phyloP scores from a whole-genome alignment of 2,888 invertebrate genomes.

The Anarsia innoxiella region DNA sequence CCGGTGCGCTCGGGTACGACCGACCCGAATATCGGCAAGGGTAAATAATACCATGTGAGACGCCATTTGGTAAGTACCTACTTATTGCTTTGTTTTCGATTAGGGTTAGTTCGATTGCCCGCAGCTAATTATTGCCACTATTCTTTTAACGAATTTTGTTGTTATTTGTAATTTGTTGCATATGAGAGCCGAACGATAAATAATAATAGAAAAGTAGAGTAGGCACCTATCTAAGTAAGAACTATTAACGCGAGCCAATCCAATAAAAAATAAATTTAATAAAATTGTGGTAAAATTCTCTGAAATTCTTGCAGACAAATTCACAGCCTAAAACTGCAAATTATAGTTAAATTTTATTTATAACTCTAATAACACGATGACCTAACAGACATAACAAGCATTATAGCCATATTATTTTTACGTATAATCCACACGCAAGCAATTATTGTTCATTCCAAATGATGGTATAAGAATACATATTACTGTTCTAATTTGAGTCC shows the following conservation, averaged over 20 bases:
- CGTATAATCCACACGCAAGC: constrained; percentile 44
- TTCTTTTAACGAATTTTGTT: too few species aligned
- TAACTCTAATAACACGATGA: constrained; percentile 47
- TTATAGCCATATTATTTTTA: constrained; percentile 45
- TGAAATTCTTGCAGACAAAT: too few species aligned
- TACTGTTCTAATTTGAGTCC: constrained; percentile 48
- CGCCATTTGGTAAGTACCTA: constrained; percentile 22
- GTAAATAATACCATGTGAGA: constrained; percentile 25
- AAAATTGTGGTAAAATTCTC: too few species aligned
- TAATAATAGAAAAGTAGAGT: too few species aligned
- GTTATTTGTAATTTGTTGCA: too few species aligned
- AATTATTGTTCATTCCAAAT: constrained; percentile 53
- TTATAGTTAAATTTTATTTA: constrained; percentile 41
- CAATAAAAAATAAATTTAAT: too few species aligned
- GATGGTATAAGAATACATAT: constrained; percentile 52
- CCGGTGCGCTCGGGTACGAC: constrained; percentile 33
- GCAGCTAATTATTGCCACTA: constrained; percentile 3
- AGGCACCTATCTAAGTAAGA: too few species aligned
- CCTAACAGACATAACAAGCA: constrained; percentile 38
- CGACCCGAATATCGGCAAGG: constrained; percentile 21
- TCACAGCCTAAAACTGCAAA: too few species aligned
- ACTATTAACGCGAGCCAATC: too few species aligned
- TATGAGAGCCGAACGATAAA: too few species aligned
- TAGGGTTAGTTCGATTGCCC: constrained; percentile 8
- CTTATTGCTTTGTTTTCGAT: constrained; percentile 19